Base-by-base conservation (phyloP, 2,113 vertebrate genomes). In the Mesitornis unicolor region DNA sequence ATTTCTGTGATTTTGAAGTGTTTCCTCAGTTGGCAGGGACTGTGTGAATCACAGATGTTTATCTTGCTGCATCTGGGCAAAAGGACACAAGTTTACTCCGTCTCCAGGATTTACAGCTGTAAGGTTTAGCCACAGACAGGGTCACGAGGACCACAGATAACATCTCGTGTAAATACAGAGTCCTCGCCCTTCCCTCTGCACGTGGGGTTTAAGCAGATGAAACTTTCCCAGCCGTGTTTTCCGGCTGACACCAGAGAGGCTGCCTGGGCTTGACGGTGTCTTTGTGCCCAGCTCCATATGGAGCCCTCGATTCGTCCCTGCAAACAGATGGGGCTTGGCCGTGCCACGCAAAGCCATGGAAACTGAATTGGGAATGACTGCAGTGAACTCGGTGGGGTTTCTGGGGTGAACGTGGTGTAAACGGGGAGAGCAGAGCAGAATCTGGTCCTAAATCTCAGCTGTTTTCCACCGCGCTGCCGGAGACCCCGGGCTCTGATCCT, bases 291-390 rank as follows among this genome's bases (percentile, higher is more conserved):
- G 15, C 38, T 25, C 48, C 1, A 26, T 47, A 2, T 65, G 68
- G 64, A 50, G 20, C 51, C 50, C 53, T 35, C 2, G 26, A 1
- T 64, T 54, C 61, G 26, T 60, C 43, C 9, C 48, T 12, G 40
- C 74, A 38, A 14, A 35, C 7, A 53, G 28, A 1, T 0, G 2
- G 26, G 60, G 5, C 29, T 45, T 15, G 7, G 54, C 77, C 0
- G 0, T 56, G 61, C 50, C 45, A 15, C 1, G 2, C 15, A 3
- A 3, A 45, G 48, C 20, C 68, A 4, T n/a, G 5, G 84, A 6
- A 53, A 2, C 33, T 13, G 54, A 45, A 16, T 28, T 7, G 1
- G 60, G 56, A 38, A 13, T 24, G 7, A 56, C 45, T 20, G 48
- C 45, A 16, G 25, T 19, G 73, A 90, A 13, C 25, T 63, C 5